Base-by-base conservation (phyloP, 1,140 invertebrate species). In the Harlomillsia oculata region DNA sequence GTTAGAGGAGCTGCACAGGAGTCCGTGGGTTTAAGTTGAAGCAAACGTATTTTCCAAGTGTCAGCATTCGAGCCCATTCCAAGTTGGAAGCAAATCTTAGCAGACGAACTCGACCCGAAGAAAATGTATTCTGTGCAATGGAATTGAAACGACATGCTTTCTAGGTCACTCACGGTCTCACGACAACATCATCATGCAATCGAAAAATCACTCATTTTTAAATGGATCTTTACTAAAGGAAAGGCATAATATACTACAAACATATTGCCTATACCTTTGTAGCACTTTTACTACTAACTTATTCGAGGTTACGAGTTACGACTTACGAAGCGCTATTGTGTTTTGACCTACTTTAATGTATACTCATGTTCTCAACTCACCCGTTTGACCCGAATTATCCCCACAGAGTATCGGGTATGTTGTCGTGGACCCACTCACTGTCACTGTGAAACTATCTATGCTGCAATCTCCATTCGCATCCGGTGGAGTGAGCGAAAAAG, bases 1-100 rank as follows among this genome's bases (percentile, higher is more conserved):
- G 71, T 75, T 18, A 64, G 66, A 11, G 77, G 74, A 25, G 76
- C 80, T 53, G 71, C 56, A 16, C 78, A 75, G 1, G 75, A 71
- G 41, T 75, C 68, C 53, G 26, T 62, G 51, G 60, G 62, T 21
- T 66, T 68, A 39, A 80, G 67, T 65, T 81, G 80, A 28, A 73
- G 73, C 34, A 85, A 73, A 70, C 79, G 77, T 36, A 87, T 80
- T 58, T 80, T 79, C 70, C 82, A 85, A 1, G 54, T 59, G 16
- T 70, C 43, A 13, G 2, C 25, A 46, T 50, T 39, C n/a, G 25
- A n/a, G 43, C 13, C 5, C n/a, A 32, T 16, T n/a, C 11, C 8
- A 5, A 61, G 44, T 14, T 30, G 39, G 18, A 59, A 32, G 18
- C 52, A 37, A 0, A 21, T 64, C 9, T 39, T 39, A 13, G 53